Evolutionary conservation across 2,797 vertebrate genomes (phyloP).

Genomic region (Podarcis lilfordi): DNA sequence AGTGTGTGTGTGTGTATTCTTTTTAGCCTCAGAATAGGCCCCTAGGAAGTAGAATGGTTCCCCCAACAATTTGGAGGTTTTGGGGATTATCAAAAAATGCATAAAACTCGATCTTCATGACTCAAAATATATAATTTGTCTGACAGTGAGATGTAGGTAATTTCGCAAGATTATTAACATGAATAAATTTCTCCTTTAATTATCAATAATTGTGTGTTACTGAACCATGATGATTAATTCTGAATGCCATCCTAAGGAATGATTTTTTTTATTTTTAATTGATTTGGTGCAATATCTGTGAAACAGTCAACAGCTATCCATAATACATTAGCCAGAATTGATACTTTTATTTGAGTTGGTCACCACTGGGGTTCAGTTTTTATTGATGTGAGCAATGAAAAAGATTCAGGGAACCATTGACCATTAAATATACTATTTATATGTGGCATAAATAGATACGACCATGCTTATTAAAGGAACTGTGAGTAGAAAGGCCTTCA

Average conservation of each 20-base stretch:
- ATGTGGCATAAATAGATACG: background rate
- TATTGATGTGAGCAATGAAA: background rate
- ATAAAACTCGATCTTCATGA: background rate
- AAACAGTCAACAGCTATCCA: background rate
- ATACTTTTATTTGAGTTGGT: background rate
- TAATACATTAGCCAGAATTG: background rate
- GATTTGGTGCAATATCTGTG: background rate
- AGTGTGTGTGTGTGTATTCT: background rate
- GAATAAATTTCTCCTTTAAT: constrained; percentile 9
- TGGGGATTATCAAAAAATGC: constrained; percentile 1
- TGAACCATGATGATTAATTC: background rate
- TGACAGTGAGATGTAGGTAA: constrained; percentile 6
- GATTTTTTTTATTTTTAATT: background rate
- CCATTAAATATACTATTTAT: background rate
- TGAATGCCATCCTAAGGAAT: background rate
- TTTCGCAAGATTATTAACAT: constrained; percentile 31
- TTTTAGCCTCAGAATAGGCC: background rate
- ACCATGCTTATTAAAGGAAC: background rate
- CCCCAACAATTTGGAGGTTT: constrained; percentile 47
- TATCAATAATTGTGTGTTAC: background rate
- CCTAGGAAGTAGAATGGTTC: background rate
- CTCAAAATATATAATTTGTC: background rate
- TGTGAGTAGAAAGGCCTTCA: background rate
- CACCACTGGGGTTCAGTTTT: background rate
- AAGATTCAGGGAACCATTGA: background rate